Evolutionary conservation across 2,888 invertebrate species (phyloP).

Genomic region (Actias luna): DNA sequence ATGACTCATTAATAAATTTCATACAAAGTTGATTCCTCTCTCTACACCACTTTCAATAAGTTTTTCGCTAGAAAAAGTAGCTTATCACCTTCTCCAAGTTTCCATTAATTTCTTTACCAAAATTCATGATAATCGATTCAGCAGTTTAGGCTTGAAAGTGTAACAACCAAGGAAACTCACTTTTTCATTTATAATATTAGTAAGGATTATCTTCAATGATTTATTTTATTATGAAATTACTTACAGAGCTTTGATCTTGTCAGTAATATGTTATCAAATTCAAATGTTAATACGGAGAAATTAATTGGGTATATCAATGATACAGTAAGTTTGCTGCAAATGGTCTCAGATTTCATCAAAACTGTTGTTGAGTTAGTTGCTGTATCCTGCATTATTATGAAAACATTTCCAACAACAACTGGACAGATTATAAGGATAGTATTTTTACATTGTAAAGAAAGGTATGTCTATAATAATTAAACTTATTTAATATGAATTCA

Average conservation of each 20-base stretch:
- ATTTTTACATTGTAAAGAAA: conserved; percentile 75
- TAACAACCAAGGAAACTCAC: too few relatives aligned
- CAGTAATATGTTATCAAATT: conserved; percentile 35
- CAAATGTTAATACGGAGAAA: conserved; percentile 32
- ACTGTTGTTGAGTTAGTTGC: conserved; percentile 46
- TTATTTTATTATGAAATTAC: conserved; percentile 6
- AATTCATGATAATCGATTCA: too few relatives aligned
- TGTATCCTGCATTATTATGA: conserved; percentile 47
- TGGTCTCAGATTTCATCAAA: conserved; percentile 52
- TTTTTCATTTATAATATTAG: too few relatives aligned
- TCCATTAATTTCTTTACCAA: too few relatives aligned
- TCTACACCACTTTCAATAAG: too few relatives aligned
- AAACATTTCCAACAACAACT: conserved; percentile 52
- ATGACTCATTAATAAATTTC: too few relatives aligned
- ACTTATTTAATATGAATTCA: not conserved
- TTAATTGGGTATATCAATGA: conserved; percentile 50
- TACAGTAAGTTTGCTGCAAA: conserved; percentile 48
- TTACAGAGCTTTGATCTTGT: conserved; percentile 58
- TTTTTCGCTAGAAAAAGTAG: too few relatives aligned
- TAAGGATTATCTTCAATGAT: not conserved
- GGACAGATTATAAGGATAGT: conserved; percentile 62
- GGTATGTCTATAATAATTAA: conserved; percentile 46
- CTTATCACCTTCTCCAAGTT: too few relatives aligned
- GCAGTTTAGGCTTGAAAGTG: too few relatives aligned
- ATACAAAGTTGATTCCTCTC: too few relatives aligned